Base-by-base conservation (phyloP, 2,888 invertebrate genomes). In the Microplitis manilae region DNA sequence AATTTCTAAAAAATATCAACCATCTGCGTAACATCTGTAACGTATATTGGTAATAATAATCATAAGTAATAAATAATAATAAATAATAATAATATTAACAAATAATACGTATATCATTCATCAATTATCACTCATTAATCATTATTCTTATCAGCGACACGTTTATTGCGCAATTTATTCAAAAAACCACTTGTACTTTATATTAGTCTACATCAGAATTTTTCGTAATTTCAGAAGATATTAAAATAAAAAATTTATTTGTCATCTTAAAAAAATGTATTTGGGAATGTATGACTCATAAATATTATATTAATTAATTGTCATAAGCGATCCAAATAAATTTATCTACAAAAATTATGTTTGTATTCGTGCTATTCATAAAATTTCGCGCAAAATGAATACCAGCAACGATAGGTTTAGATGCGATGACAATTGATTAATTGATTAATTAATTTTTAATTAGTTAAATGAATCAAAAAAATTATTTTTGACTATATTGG, bases 21-120 rank as follows among this genome's bases (percentile, higher is more conserved):
- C 67, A 67, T 38, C 67, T n/a, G 67, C 67, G 20, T 41, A 2
- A 65, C 65, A 70, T 73, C 67, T 62, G 73, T 4, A 30, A 30
- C 67, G 50, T 68, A 17, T 68, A 17, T 68, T 41, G 40, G 9
- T 68, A 68, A 5, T 17, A 41, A 68, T 68, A 50, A 50, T 41
- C 30, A 30, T 30, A 30, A 30, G 30, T 30, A 30, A 30, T 30
- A 30, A 30, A 30, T 30, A 30, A 30, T 30, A 30, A 30, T 30
- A 30, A 68, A 68, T 68, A 68, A 39, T 68, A 68, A 38, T 68
- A 68, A 68, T 13, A 38, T 5, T 67, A 67, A 67, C 8, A 8
- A 61, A 62, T 61, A 9, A 65, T 68, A 40, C 30, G 9, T 41
- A 15, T 68, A 68, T 9, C 15, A 41, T 20, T 41, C 39, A 41